Evolutionary conservation across 2,113 vertebrate genomes (phyloP).

Genomic region (Phyllostomus discolor): DNA sequence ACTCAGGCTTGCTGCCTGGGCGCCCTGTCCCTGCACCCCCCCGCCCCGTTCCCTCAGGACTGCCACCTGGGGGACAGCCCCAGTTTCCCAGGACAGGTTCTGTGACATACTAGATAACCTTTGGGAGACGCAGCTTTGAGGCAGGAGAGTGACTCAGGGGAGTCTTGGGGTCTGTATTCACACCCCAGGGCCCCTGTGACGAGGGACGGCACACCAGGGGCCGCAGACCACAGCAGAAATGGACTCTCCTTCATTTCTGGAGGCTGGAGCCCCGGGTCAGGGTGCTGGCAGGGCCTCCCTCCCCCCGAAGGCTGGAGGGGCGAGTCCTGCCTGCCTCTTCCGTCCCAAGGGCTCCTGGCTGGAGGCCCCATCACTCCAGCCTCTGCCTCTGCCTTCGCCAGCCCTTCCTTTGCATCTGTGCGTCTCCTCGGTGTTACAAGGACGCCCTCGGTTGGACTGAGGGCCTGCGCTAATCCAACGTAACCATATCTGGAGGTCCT

Average conservation of each 20-base stretch:
- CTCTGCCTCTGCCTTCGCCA: background rate
- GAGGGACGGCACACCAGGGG: background rate
- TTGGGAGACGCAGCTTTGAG: background rate
- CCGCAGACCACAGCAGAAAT: no score
- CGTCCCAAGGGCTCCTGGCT: background rate
- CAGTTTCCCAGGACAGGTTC: accelerated
- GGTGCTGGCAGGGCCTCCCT: accelerated
- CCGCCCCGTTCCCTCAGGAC: accelerated
- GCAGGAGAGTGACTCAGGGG: background rate
- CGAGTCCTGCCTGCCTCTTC: background rate
- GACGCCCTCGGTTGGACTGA: background rate
- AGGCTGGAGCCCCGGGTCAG: background rate
- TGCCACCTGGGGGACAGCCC: accelerated
- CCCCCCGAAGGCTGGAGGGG: background rate
- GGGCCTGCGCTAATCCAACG: background rate
- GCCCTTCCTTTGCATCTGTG: background rate
- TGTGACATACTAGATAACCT: background rate
- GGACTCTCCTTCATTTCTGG: accelerated
- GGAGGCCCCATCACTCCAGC: accelerated
- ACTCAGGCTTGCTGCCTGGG: background rate
- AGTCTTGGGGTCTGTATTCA: background rate
- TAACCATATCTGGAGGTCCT: background rate
- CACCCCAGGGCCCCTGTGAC: background rate
- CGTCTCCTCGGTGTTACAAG: background rate
- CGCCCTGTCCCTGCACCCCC: background rate